A percentile compares a stretch with the other conserved stretches of the same genome.
Conservation (phyloP, 2,113 vertebrate genomes). For the Ceuthmochares aereus region DNA sequence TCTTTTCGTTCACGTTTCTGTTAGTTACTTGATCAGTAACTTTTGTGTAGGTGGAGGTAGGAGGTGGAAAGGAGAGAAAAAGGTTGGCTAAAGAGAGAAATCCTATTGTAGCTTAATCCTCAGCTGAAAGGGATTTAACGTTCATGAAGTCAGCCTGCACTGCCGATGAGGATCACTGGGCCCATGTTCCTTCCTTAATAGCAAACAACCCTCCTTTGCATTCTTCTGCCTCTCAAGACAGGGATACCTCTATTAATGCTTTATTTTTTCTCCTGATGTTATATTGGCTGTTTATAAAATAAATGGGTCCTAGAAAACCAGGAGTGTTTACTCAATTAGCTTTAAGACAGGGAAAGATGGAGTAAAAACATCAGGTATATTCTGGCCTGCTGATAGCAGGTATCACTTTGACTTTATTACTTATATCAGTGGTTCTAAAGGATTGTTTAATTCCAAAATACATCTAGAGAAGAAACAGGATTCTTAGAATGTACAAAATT, state of each 20-base stretch:
- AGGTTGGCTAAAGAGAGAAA: neutral
- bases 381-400: neutral
- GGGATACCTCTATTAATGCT: neutral
- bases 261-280: neutral
- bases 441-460: neutral
- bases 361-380: neutral
- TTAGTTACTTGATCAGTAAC: neutral
- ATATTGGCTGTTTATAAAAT: neutral
- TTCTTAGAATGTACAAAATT: neutral
- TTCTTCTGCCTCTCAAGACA: neutral
- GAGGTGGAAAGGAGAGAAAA: neutral
- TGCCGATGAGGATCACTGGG: neutral
- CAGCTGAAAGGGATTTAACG: neutral
- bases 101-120: neutral
- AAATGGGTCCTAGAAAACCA: neutral
- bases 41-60: neutral
- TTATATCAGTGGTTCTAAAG: neutral
- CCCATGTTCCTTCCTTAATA: neutral
- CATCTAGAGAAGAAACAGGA: neutral
- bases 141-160: neutral
- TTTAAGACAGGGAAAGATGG: neutral
- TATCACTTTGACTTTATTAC: neutral
- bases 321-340: neutral
- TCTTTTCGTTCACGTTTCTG: neutral
- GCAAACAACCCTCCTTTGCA: neutral